Base-by-base conservation (phyloP, 2,113 vertebrate species). In the Asarcornis scutulata region DNA sequence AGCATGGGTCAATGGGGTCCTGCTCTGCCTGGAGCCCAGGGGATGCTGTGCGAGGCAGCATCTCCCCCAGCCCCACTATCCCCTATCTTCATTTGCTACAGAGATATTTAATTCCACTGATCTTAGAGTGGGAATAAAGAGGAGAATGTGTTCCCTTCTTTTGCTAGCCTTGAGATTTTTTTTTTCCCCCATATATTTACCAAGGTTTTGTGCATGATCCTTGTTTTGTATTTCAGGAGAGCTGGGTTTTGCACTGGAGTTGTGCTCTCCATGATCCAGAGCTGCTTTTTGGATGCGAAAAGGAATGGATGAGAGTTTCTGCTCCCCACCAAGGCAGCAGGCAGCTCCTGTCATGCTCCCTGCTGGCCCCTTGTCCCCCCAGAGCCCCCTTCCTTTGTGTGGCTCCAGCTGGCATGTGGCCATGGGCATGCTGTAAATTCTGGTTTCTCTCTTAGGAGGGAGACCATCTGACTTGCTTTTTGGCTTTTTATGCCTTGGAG, bases 31-130 rank as follows among this genome's bases (percentile, higher is more conserved):
- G 56, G 17, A 52, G 91, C 44, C 14, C 83, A 82, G n/a, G 58
- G 83, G 62, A 50, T 52, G 50, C 83, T 78, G 42, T 1, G 6
- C 53, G 63, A 80, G 25, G 25, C 68, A 83, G 64, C 15, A 36
- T 27, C 50, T 74, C 32, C 32, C 44, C 42, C 71, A 79, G 23
- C 3, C 22, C 81, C n/a, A 0, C 17, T 10, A 1, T 46, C 31
- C 17, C 34, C 80, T 77, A 14, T 10, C 38, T 84, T 31, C 27
- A 40, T 83, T 80, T 86, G 42, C 59, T 74, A 11, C 12, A 58
- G 48, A 76, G 44, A 15, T 66, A 25, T 36, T 94, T 72, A 73
- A 94, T 89, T 95, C 44, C 67, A 69, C 44, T 44, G 56, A 44
- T 32, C 0, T 91, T 73, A 73, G 21, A 1, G 44, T 48, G 27